Conservation (phyloP, 2,888 invertebrate genomes). For the Zaprionus obscuricornis region DNA sequence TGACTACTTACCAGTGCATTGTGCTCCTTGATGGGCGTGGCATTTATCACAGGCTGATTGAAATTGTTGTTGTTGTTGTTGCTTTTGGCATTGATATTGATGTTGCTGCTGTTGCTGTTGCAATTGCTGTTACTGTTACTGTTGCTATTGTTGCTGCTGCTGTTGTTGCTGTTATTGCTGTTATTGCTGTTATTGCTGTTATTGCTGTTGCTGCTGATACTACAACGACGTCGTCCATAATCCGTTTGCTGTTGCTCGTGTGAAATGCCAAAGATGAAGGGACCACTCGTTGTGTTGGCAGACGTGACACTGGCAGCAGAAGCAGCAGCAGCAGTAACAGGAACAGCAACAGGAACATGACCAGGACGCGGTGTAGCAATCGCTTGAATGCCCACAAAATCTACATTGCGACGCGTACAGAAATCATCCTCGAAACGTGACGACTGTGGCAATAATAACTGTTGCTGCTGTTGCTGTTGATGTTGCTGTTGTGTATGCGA, state of each 20-base stretch:
- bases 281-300: conserved; percentile 84
- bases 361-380: conserved; percentile 1
- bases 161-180: conserved; percentile 24
- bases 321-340: not conserved
- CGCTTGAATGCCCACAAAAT: conserved; percentile 48
- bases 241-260: conserved; percentile 69
- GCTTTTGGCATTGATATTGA: not conserved
- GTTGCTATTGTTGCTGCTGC: too few relatives aligned
- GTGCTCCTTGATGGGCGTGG: conserved; percentile 55
- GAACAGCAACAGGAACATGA: conserved; percentile 1
- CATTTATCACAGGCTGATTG: conserved; percentile 71
- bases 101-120: not conserved
- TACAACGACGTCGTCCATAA: conserved; percentile 34
- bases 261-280: conserved; percentile 87
- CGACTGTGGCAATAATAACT: conserved; percentile 29
- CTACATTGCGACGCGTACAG: conserved; percentile 74
- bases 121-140: not conserved
- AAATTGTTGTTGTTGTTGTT: conserved; percentile 29
- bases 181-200: conserved; percentile 9
- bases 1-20: conserved; percentile 64
- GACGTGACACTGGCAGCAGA: not conserved
- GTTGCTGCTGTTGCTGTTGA: conserved; percentile 6
- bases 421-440: conserved; percentile 82
- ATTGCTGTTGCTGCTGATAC: conserved; percentile 12
- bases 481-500: conserved; percentile 4